A percentile compares a stretch with the other conserved stretches of the same genome.
Evolutionary conservation across 2,888 invertebrate genomes (phyloP).

Genomic region (Lasius fuliginosus): DNA sequence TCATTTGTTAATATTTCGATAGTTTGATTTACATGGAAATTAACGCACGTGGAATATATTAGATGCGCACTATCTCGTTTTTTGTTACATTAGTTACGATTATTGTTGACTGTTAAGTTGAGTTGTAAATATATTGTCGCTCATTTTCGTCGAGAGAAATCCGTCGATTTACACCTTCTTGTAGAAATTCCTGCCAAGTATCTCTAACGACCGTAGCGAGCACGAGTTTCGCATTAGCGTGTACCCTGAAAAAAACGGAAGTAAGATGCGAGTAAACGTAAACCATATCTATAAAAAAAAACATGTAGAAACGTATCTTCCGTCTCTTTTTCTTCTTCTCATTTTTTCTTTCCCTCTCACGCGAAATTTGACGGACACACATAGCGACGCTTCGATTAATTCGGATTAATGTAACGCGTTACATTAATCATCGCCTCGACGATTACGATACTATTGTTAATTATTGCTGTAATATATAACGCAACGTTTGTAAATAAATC

Average conservation of each 20-base stretch:
- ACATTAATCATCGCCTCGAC: conserved; percentile 49
- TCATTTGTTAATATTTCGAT: conserved; percentile 16
- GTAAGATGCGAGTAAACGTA: conserved; percentile 65
- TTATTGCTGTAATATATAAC: conserved; percentile 79
- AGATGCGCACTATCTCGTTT: conserved; percentile 10
- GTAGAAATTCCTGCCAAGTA: conserved; percentile 47
- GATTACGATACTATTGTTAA: conserved; percentile 77
- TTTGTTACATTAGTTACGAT: conserved; percentile 31
- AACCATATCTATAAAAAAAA: conserved; percentile 69
- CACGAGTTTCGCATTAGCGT: conserved; percentile 48
- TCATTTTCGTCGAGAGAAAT: conserved; percentile 35
- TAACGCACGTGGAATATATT: background rate
- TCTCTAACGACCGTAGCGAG: conserved; percentile 63
- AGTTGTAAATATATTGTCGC: conserved; percentile 27
- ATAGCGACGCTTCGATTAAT: conserved; percentile 57
- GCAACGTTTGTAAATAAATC: conserved; percentile 83
- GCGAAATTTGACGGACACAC: conserved; percentile 54
- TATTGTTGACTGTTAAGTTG: conserved; percentile 43
- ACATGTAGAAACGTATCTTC: conserved; percentile 61
- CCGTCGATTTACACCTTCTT: conserved; percentile 11
- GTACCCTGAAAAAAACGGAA: conserved; percentile 47
- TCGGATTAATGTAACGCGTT: conserved; percentile 55
- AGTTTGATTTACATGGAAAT: background rate
- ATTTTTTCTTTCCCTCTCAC: background rate
- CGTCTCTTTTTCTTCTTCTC: background rate